Base-by-base conservation (phyloP, 92 coral and sea anemone species). In the Porites evermanni region DNA sequence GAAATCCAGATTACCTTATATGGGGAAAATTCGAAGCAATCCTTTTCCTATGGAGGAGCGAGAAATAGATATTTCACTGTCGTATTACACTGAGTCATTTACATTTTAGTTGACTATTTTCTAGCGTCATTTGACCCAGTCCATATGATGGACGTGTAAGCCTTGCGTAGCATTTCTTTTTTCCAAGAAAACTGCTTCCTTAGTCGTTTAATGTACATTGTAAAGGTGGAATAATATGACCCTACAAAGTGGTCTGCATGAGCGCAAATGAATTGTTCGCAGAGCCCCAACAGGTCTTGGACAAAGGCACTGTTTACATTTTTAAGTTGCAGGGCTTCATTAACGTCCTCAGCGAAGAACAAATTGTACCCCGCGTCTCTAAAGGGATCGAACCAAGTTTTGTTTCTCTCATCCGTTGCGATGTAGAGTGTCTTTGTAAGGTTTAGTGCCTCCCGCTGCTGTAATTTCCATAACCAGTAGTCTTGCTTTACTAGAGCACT, bases 171-270 rank as follows among this genome's bases (percentile, higher is more conserved):
- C 79, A 95, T 85, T 53, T 85, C 88, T 17, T 91, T 91, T 23
- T 86, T 92, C 97, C 98, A 89, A 53, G 83, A 74, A 53, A 77
- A 73, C 75, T 95, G 92, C 67, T 87, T 84, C 20, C 99, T 86
- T 3, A 93, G 84, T 64, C 98, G 87, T 75, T 88, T 90, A 20
- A 97, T 95, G 68, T 77, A 86, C 93, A 86, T 69, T 32, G 98
- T 90, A 88, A 97, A 95, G 0, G 99, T 95, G 14, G 99, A 97
- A 73, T 95, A 97, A 80, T 93, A 93, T 1, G 99, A 97, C 18
- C 95, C 96, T 1, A 97, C 93, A 56, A 97, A 97, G 23, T 83
- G 54, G 12, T 87, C 66, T 4, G 99, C 98, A 64, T 89, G 87
- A 1, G 97, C 92, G 59, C 99, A 97, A 75, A 97, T 88, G 67